These are phyloP conservation scores for Puffinus mauretanicus DNA, from an alignment of 2,113 vertebrate species.

Conservation along the genomic window DNA sequence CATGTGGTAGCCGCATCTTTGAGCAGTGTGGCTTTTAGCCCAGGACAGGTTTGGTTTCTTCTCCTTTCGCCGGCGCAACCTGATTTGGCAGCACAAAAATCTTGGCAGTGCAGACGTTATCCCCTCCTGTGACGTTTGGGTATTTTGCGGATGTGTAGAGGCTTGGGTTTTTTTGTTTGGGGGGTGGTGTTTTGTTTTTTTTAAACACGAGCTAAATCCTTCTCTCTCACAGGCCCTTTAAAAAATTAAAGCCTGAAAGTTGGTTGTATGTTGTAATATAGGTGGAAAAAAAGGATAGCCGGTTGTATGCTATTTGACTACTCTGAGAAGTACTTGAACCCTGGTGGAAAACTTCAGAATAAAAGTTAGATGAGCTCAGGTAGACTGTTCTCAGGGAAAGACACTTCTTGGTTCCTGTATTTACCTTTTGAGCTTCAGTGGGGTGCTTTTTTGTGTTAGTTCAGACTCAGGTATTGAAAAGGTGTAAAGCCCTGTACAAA, in stretches of 20 bases:
- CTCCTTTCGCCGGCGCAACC: neutral
- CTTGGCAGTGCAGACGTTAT: neutral
- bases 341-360: neutral
- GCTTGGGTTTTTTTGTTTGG: neutral
- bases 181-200: neutral
- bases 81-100: neutral
- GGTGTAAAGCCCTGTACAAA: neutral
- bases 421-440: neutral
- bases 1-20: neutral
- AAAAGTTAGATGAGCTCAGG: neutral
- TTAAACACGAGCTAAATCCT: neutral
- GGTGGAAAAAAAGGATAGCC: neutral
- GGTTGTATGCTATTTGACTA: neutral
- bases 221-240: neutral
- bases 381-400: neutral
- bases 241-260: neutral
- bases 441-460: neutral
- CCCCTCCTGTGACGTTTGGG: accelerated
- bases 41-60: neutral
- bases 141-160: accelerated
- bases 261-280: neutral
- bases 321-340: neutral
- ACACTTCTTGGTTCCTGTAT: neutral
- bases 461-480: neutral
- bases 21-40: neutral